Evolutionary conservation across 2,797 vertebrate genomes (phyloP), one percentile per base, ranked within the genome.

Genomic region (Diplodus puntazzo): DNA sequence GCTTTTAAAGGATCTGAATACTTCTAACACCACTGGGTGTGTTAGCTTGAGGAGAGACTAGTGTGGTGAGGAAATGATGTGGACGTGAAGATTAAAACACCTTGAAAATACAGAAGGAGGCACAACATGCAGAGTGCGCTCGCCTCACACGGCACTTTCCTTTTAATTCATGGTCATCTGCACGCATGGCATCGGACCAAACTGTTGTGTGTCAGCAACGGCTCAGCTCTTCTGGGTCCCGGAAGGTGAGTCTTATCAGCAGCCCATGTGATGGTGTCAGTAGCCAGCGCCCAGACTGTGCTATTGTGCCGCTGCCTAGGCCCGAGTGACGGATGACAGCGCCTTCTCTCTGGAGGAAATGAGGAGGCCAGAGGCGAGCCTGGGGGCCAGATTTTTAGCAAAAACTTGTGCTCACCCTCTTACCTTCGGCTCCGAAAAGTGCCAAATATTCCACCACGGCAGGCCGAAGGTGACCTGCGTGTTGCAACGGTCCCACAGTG

Each of bases 171-270:
- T 46, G 83, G 86, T 81, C 85, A 87, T 83, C 77, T 50, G 83
- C 84, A 54, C 69, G 71, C 83, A 88, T 89, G 85, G 85, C 89
- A 84, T 46, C 84, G 77, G 60, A 85, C 85, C 91, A 93, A 93
- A 74, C 84, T 54, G 84, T 91, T 89, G 88, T 92, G 82, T 93
- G 87, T 93, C 88, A 83, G 81, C 87, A 85, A 89, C 84, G 84
- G 81, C 84, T 91, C 77, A 85, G 87, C 80, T 90, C 86, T 89
- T 78, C 74, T 76, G 30, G 79, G 91, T 94, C 91, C 94, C 92
- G 95, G 95, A 96, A 95, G 94, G 92, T 91, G 91, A 94, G 92
- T 87, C 94, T 95, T 95, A 95, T 96, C 95, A 95, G 95, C 92
- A 91, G 83, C 76, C 87, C 88, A 88, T 87, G 93, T 86, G 90